Evolutionary conservation across 2,797 vertebrate species (phyloP).

Genomic region (Paguma larvata): DNA sequence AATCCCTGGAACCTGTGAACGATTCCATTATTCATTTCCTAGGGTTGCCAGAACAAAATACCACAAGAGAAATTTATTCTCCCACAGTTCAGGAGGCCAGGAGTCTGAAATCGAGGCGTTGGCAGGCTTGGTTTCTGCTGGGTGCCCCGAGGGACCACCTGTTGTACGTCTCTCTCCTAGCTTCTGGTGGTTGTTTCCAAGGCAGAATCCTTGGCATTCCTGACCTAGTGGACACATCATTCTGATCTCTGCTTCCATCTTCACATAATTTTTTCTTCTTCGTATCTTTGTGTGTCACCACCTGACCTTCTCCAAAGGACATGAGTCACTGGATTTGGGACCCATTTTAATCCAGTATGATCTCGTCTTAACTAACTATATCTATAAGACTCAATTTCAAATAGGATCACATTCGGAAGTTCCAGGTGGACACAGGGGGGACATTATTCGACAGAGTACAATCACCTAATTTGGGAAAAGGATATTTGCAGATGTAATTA

Average conservation of each 20-base stretch:
- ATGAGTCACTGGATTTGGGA: neutral
- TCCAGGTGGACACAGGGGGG: neutral
- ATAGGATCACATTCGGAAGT: neutral
- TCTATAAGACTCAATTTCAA: neutral
- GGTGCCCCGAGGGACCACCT: neutral
- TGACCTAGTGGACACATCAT: neutral
- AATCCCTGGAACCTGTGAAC: neutral
- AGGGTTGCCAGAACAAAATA: neutral
- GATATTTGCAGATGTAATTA: neutral
- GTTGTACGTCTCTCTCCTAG: neutral
- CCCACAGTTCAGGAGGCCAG: neutral
- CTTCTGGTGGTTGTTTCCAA: neutral
- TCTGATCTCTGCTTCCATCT: neutral
- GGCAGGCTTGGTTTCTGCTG: neutral
- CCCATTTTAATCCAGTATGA: neutral
- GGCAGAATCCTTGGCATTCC: neutral
- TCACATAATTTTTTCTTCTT: neutral
- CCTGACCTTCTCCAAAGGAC: neutral
- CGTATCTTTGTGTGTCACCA: neutral
- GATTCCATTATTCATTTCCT: neutral
- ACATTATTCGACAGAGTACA: neutral
- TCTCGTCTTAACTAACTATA: neutral
- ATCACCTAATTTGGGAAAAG: conserved; percentile 8
- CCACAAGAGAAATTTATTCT: neutral
- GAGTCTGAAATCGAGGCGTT: neutral